A percentile compares a stretch with the other conserved stretches of the same genome.
Evolutionary conservation across 2,888 invertebrate genomes (phyloP).

Genomic region (Conchocele bisecta): DNA sequence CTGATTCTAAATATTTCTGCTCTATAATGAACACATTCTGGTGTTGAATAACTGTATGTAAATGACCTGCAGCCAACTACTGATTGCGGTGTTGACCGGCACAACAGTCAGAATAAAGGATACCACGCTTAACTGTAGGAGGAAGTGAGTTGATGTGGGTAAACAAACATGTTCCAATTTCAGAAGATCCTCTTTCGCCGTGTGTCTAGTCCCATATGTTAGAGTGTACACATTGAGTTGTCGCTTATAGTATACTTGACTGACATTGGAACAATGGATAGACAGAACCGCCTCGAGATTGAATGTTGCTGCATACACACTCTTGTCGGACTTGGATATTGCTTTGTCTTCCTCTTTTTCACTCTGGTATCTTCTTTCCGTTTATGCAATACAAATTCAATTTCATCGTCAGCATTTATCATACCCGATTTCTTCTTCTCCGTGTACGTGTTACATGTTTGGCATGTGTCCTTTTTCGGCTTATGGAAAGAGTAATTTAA

Average conservation of each 20-base stretch:
- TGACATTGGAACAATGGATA: conserved; percentile 1
- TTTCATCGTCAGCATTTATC: no score
- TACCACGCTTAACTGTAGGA: neutral
- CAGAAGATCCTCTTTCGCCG: conserved; percentile 16
- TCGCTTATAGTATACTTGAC: conserved; percentile 10
- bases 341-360: no score
- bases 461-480: no score
- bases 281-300: conserved; percentile 7
- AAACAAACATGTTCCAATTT: conserved; percentile 13
- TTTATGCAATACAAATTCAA: no score
- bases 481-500: no score
- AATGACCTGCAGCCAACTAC: neutral
- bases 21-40: conserved; percentile 4
- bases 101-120: conserved; percentile 17
- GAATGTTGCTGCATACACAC: neutral
- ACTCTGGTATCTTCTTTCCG: no score
- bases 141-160: conserved; percentile 9
- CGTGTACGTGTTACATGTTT: no score
- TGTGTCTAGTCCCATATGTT: conserved; percentile 28
- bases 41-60: neutral
- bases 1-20: conserved; percentile 14
- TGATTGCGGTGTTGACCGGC: conserved; percentile 23
- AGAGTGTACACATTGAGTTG: conserved; percentile 3
- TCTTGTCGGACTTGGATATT: no score
- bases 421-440: no score